A percentile compares a stretch with the other conserved stretches of the same genome.
These are phyloP conservation scores for Calliphora vomitoria DNA, from an alignment of 2,888 invertebrate species.

Conservation along the genomic window DNA sequence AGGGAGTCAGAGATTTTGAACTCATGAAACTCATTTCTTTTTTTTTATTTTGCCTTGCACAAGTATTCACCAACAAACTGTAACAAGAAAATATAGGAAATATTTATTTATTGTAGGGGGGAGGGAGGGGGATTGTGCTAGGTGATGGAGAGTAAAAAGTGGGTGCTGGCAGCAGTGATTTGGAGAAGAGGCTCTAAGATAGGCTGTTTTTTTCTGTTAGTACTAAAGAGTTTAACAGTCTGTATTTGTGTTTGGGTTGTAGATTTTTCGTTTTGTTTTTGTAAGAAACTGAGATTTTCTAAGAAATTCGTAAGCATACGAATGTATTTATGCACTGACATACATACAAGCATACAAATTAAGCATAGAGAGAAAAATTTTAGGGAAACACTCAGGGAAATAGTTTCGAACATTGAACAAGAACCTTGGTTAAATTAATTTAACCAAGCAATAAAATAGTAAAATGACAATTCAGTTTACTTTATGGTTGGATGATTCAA, in stretches of 20 bases:
- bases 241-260: slow-evolving; percentile 18
- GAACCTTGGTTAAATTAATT: too few species aligned
- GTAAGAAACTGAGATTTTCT: slow-evolving; percentile 59
- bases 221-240: not conserved
- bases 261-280: slow-evolving; percentile 32
- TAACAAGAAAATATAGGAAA: slow-evolving; percentile 58
- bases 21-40: slow-evolving; percentile 14
- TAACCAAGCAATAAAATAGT: too few species aligned
- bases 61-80: slow-evolving; percentile 1
- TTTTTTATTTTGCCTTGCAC: not conserved
- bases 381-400: slow-evolving; percentile 13
- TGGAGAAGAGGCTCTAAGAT: not conserved
- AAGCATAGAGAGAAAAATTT: slow-evolving; percentile 4
- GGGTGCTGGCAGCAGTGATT: not conserved
- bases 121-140: not conserved
- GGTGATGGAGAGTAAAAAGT: not conserved
- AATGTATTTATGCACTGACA: not conserved
- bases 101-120: slow-evolving; percentile 47
- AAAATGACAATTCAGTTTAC: too few species aligned
- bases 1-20: slow-evolving; percentile 51
- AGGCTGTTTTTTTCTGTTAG: slow-evolving; percentile 28
- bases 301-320: slow-evolving; percentile 26
- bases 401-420: too few species aligned
- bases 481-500: too few species aligned
- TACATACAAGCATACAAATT: not conserved